Evolutionary conservation across 2,113 vertebrate species (phyloP), one percentile per base, ranked within the genome.

Genomic region (Neogale vison): DNA sequence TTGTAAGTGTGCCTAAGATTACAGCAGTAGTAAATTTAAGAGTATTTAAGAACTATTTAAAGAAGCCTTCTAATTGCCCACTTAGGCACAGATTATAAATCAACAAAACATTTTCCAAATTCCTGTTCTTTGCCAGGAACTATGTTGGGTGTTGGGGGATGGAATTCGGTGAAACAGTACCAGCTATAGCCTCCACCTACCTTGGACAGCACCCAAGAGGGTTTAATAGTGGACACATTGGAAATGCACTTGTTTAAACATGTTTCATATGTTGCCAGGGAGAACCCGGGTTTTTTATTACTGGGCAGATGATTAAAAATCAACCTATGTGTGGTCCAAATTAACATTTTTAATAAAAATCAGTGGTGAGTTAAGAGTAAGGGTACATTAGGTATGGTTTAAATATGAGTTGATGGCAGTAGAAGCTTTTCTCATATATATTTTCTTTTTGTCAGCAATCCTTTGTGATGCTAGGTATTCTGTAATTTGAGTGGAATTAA

Each of bases 321-420:
- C 34, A 85, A 59, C 59, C 42, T 89, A 47, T 90, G 45, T 91
- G 34, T 93, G 50, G 15, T 71, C 36, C 80, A 52, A 96, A 85
- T 97, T 90, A 82, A 57, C n/a, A 14, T 96, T 95, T 97, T 95
- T 39, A 65, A 95, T 96, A 92, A 90, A 74, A 90, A 80, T 72
- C 17, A 88, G 34, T 84, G 81, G 72, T 79, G 52, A 94, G 29
- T 90, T 94, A 79, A 65, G 61, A 23, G n/a, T 76, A 86, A 92
- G 88, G n/a, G 36, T 84, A 26, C 88, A 63, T 92, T 93, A 52
- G 20, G 7, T 93, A 6, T 92, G 34, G 9, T 94, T 96, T 55
- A 42, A 88, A 67, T 90, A 74, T 80, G 84, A 94, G 50, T 79
- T 93, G 42, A 86, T 82, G 61, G 45, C 55, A 59, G 5, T 59